Percentiles rank a stretch among this genome's conserved stretches.
phyloP scores from a whole-genome alignment of 1,140 invertebrate species.

The Bombus affinis region DNA sequence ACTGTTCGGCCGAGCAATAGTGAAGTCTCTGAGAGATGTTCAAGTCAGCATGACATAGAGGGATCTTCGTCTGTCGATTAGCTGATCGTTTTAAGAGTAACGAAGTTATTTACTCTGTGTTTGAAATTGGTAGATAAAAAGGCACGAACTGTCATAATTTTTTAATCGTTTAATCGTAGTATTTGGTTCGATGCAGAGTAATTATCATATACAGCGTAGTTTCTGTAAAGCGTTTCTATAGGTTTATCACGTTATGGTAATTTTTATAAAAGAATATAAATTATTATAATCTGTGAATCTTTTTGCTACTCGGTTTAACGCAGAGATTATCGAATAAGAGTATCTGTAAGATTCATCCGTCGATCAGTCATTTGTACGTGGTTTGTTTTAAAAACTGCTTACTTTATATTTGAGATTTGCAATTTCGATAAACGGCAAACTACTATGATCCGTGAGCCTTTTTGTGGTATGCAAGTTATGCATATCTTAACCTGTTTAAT shows the following conservation, averaged over 20 bases:
- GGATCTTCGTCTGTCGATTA: background rate
- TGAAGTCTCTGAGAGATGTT: background rate
- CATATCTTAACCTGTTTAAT: no score
- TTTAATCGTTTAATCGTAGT: background rate
- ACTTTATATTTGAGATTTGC: background rate
- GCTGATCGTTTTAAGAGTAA: background rate
- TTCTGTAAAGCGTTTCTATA: no score
- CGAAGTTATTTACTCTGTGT: background rate
- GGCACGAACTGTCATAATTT: background rate
- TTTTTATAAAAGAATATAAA: background rate
- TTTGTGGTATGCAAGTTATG: background rate
- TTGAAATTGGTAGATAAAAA: background rate
- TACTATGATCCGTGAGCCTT: background rate
- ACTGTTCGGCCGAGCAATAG: background rate
- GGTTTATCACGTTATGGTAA: no score
- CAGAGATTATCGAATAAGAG: no score
- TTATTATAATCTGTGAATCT: no score
- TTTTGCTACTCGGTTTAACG: no score
- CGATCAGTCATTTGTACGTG: no score
- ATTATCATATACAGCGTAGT: background rate
- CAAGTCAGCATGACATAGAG: fast-evolving
- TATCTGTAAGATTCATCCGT: no score
- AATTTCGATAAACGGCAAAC: background rate
- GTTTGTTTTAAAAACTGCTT: background rate
- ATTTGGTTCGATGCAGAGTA: background rate